Evolutionary conservation across 2,797 vertebrate genomes (phyloP).

Genomic region (Aotus griseimembra): DNA sequence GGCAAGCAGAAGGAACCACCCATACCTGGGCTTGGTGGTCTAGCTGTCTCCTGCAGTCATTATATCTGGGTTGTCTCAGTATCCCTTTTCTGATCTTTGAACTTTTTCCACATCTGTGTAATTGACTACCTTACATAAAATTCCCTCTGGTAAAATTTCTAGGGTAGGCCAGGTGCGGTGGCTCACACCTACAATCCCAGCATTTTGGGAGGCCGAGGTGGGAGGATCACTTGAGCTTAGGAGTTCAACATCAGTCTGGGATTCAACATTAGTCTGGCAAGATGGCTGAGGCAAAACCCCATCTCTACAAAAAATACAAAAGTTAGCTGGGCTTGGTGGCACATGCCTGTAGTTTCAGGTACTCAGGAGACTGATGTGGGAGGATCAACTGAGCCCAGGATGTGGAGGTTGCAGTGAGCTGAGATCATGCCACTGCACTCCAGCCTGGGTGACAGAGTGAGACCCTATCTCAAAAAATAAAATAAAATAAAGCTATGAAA

Average conservation of each 20-base stretch:
- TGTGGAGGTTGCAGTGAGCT: not conserved
- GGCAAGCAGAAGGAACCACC: not conserved
- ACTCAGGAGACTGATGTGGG: not conserved
- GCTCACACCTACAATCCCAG: not conserved
- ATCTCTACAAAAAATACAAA: not conserved
- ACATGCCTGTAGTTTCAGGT: not conserved
- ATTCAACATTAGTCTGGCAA: not conserved
- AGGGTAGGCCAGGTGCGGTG: not conserved
- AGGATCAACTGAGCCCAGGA: not conserved
- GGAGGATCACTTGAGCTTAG: not conserved
- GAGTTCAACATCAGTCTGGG: not conserved
- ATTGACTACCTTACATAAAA: not conserved
- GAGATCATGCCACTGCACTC: not conserved
- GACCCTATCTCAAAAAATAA: not conserved
- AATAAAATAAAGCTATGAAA: not conserved
- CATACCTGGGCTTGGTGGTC: not conserved
- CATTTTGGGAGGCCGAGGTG: not conserved
- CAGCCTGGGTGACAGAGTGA: not conserved
- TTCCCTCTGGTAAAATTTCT: not conserved
- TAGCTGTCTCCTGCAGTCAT: not conserved
- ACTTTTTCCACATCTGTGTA: not conserved
- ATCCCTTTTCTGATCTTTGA: conserved; percentile 6
- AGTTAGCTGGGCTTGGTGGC: not conserved
- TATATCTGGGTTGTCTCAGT: not conserved
- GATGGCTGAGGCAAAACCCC: not conserved